A percentile compares a stretch with the other conserved stretches of the same genome.
phyloP scores from a whole-genome alignment of 2,888 invertebrate species.

The Hybos culiciformis region DNA sequence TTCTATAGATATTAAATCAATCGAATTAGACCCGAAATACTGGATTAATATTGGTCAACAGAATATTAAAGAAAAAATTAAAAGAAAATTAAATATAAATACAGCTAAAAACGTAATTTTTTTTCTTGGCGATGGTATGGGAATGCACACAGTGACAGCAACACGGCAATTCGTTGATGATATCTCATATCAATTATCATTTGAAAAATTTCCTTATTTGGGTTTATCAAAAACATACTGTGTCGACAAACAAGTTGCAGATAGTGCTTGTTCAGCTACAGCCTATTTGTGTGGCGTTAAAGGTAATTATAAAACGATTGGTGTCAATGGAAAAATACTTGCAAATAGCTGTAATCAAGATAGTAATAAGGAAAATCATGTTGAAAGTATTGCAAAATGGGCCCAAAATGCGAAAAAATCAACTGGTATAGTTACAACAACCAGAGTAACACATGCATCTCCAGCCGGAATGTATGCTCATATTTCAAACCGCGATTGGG shows the following conservation, averaged over 20 bases:
- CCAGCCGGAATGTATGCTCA: conserved; percentile 62
- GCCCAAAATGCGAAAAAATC: conserved; percentile 49
- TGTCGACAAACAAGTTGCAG: conserved; percentile 62
- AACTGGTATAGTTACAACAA: conserved; percentile 58
- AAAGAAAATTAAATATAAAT: conserved; percentile 18
- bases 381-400: conserved; percentile 53
- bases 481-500: conserved; percentile 54
- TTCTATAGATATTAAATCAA: conserved; percentile 10
- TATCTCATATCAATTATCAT: conserved; percentile 44
- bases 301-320: conserved; percentile 58
- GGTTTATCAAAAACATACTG: conserved; percentile 53
- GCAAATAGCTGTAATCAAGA: conserved; percentile 49
- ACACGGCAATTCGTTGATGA: conserved; percentile 49
- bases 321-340: conserved; percentile 51
- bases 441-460: conserved; percentile 63
- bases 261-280: conserved; percentile 72
- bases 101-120: conserved; percentile 48
- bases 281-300: conserved; percentile 69
- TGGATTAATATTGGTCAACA: conserved; percentile 31
- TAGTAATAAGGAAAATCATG: conserved; percentile 40
- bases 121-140: conserved; percentile 67
- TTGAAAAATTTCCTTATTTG: conserved; percentile 48
- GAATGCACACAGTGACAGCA: conserved; percentile 53
- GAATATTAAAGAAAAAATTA: conserved; percentile 22
- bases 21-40: conserved; percentile 22